These are phyloP conservation scores for Mesorhabditis spiculigera DNA, from an alignment of 2,888 invertebrate genomes.

Conservation along the genomic window DNA sequence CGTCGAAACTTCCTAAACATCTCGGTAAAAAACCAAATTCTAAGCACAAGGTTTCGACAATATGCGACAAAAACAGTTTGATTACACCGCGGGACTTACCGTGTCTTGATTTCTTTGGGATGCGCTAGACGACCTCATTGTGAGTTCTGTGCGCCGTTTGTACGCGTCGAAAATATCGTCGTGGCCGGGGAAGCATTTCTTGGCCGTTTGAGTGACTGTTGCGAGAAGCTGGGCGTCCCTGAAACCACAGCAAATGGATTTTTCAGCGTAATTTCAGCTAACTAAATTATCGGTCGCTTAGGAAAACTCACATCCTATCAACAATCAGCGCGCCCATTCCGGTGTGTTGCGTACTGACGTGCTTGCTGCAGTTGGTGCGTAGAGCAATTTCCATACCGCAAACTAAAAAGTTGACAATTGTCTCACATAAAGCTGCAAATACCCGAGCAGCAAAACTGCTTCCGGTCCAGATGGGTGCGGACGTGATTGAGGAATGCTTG, in stretches of 20 bases:
- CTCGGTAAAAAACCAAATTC: too few species aligned
- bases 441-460: conserved; percentile 4
- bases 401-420: not conserved
- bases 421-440: not conserved
- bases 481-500: not conserved
- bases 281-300: not conserved
- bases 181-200: not conserved
- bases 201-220: not conserved
- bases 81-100: too few species aligned
- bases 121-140: too few species aligned
- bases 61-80: too few species aligned
- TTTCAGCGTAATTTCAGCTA: not conserved
- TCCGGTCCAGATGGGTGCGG: not conserved
- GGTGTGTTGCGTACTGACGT: not conserved
- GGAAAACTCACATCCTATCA: not conserved
- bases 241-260: too few species aligned
- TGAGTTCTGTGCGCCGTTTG: too few species aligned
- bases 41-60: too few species aligned
- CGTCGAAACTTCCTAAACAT: too few species aligned
- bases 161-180: not conserved
- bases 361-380: conserved; percentile 1
- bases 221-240: too few species aligned
- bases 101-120: too few species aligned
- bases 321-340: not conserved
- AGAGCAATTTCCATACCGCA: conserved; percentile 4